Evolutionary conservation across 1,140 invertebrate species (phyloP).

Genomic region (Hyposmocoma kahamanoa): DNA sequence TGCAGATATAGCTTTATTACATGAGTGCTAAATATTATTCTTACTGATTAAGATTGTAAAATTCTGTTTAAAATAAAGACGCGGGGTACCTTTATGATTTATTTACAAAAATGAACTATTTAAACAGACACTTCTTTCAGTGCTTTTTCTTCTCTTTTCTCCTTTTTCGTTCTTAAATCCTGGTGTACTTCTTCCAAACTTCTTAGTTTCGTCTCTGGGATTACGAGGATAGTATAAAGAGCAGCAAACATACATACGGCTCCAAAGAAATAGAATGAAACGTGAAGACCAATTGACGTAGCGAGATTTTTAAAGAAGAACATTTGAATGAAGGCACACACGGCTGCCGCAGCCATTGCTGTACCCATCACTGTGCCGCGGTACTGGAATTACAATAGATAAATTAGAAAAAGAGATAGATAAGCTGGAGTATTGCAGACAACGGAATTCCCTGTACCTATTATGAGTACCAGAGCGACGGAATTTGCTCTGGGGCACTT

Average conservation of each 20-base stretch:
- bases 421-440: too few species aligned
- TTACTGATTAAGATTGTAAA: too few species aligned
- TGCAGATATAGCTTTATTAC: too few species aligned
- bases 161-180: slow-evolving; percentile 35
- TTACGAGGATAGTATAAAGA: slow-evolving; percentile 33
- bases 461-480: too few species aligned
- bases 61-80: too few species aligned
- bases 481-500: too few species aligned
- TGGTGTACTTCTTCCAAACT: slow-evolving; percentile 46
- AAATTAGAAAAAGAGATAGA: not conserved
- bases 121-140: too few species aligned
- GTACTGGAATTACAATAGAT: slow-evolving; percentile 34
- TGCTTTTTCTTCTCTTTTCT: slow-evolving; percentile 18
- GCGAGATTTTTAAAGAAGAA: slow-evolving; percentile 51
- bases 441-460: too few species aligned
- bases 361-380: slow-evolving; percentile 49
- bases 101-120: too few species aligned
- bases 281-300: slow-evolving; percentile 38
- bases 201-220: slow-evolving; percentile 51
- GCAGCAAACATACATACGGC: slow-evolving; percentile 33
- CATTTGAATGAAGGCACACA: slow-evolving; percentile 42
- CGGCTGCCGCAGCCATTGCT: slow-evolving; percentile 37
- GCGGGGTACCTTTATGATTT: too few species aligned
- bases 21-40: too few species aligned
- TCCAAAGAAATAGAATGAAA: slow-evolving; percentile 54